Conservation (phyloP, 2,797 vertebrate genomes). For the Centroberyx gerrardi region DNA sequence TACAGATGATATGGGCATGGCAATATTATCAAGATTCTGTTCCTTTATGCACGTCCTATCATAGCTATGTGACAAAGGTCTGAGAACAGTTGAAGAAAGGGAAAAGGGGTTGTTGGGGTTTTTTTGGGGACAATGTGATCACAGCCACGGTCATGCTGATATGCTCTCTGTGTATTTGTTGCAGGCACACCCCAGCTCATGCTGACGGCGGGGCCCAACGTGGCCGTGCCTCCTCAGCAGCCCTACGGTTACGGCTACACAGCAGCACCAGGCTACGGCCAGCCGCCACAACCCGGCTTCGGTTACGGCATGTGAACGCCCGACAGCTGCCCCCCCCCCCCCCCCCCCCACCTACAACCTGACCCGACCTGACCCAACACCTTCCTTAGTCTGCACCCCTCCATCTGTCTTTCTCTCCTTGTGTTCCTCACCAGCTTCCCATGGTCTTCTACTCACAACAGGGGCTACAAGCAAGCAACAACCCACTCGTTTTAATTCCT, state of each 20-base stretch:
- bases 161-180: slow-evolving; percentile 16
- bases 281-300: slow-evolving; percentile 92
- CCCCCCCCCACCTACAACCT: slow-evolving; percentile 73
- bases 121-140: no score
- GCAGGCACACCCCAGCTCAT: slow-evolving; percentile 98
- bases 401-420: slow-evolving; percentile 84
- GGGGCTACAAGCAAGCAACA: slow-evolving; percentile 88
- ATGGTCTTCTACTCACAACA: slow-evolving; percentile 92
- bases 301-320: slow-evolving; percentile 95
- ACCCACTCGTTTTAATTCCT: slow-evolving; percentile 81
- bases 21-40: neutral
- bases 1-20: neutral
- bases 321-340: slow-evolving; percentile 43
- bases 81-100: no score
- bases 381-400: slow-evolving; percentile 74
- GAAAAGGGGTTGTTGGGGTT: no score
- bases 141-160: neutral
- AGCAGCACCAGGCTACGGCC: slow-evolving; percentile 90
- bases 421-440: slow-evolving; percentile 91
- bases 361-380: slow-evolving; percentile 37
- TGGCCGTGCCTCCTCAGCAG: slow-evolving; percentile 96
- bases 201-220: slow-evolving; percentile 97
- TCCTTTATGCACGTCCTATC: no score
- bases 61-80: no score
- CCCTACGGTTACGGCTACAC: slow-evolving; percentile 93